Evolutionary conservation across 2,888 invertebrate genomes (phyloP), one percentile per base, ranked within the genome.

Genomic region (Alcis repandata): DNA sequence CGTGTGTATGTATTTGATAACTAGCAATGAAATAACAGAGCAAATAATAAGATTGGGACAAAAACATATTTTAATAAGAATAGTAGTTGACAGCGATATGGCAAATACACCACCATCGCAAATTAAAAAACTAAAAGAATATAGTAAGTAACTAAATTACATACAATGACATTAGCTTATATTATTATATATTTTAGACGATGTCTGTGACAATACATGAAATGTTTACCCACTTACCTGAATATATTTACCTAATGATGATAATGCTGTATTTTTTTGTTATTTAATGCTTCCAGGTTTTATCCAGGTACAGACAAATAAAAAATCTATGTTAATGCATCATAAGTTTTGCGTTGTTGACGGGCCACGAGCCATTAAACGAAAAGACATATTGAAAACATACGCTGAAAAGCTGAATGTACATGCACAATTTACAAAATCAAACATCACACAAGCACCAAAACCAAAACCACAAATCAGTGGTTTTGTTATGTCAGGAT

Each of bases 301-400:
- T 71, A 92, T 93, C 63, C 85, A 91, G 77, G 91, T 93, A 61
- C 93, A 93, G 74, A 91, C 88, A 19, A 92, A 89, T 67, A 91
- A 89, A 58, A 90, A 90, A 60, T 87, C 94, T 0, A 94, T 92
- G 77, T 86, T 96, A 70, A 97, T 97, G 96, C 97, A 98, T 81
- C 97, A 98, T 84, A 98, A 97, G 84, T 97, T 96, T 89, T 95
- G 94, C 65, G 85, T 97, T 49, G 88, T 97, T 69, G 97, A 97
- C 81, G 92, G 92, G 66, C 90, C 92, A 46, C 88, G 85, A 78
- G 92, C 93, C 56, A 82, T 91, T 67, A 89, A 82, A 75, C 78
- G 92, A 54, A 93, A 92, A 76, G 84, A 77, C 65, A 72, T 84
- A 58, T 71, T 93, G 54, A 92, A 87, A 79, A 72, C 84, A 41